Percentiles rank a stretch among this genome's conserved stretches.
Evolutionary conservation across 2,113 vertebrate species (phyloP).

Genomic region (Callipepla californica): DNA sequence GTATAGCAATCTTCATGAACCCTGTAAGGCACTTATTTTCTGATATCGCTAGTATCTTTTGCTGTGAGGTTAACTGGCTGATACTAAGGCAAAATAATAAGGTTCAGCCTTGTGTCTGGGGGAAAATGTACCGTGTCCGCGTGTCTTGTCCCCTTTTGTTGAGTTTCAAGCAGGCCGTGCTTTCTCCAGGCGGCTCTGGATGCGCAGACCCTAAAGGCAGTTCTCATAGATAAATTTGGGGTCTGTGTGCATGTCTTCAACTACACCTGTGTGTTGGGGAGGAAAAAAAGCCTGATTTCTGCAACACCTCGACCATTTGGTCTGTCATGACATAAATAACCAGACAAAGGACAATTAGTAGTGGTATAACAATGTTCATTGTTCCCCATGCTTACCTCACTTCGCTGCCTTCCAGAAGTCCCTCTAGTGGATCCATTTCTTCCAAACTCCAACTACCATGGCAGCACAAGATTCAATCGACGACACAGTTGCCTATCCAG

Average conservation of each 20-base stretch:
- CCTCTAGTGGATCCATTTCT: background rate
- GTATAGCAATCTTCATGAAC: background rate
- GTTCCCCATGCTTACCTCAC: background rate
- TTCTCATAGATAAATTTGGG: background rate
- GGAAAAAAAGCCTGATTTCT: background rate
- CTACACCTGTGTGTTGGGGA: accelerated
- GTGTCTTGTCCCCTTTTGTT: background rate
- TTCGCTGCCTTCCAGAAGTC: background rate
- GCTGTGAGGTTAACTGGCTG: background rate
- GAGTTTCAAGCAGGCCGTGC: background rate
- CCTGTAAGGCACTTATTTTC: background rate
- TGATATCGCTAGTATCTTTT: background rate
- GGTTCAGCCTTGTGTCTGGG: background rate
- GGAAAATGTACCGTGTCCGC: background rate
- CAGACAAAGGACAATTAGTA: background rate
- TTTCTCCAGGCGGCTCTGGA: accelerated
- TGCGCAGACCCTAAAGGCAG: background rate
- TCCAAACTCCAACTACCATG: background rate
- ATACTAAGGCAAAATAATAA: background rate
- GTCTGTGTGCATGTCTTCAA: background rate
- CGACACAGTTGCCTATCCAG: background rate
- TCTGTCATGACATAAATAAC: background rate
- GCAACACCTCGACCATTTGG: background rate
- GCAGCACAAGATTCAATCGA: background rate
- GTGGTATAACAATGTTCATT: too few relatives aligned